Evolutionary conservation across 1,140 invertebrate species (phyloP).

Genomic region (Caenorhabditis brenneri): DNA sequence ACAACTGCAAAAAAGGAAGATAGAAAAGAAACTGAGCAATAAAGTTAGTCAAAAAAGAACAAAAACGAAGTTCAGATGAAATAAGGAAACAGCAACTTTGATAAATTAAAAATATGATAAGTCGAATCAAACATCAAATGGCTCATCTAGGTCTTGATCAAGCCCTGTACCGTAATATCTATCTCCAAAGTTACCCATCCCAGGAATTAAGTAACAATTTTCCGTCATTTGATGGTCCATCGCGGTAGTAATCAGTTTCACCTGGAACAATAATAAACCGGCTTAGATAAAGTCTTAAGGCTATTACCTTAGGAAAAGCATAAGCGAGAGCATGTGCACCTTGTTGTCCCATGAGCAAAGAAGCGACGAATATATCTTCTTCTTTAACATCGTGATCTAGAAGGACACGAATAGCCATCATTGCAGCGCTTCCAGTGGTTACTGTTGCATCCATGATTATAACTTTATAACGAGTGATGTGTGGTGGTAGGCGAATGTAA

Average conservation of each 20-base stretch:
- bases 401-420: slow-evolving; percentile 97
- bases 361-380: slow-evolving; percentile 89
- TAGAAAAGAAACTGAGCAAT: too few relatives aligned
- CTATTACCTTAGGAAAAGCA: slow-evolving; percentile 86
- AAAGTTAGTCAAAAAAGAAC: not conserved
- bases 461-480: slow-evolving; percentile 95
- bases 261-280: slow-evolving; percentile 36
- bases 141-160: slow-evolving; percentile 20
- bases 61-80: too few relatives aligned
- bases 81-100: not conserved
- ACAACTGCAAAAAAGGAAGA: not conserved
- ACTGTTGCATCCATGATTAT: slow-evolving; percentile 83
- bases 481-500: slow-evolving; percentile 91
- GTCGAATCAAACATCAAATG: slow-evolving; percentile 28
- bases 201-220: slow-evolving; percentile 94
- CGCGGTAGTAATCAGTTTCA: slow-evolving; percentile 85
- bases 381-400: slow-evolving; percentile 96
- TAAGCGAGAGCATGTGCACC: slow-evolving; percentile 97
- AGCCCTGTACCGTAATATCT: slow-evolving; percentile 83
- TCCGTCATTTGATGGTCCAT: slow-evolving; percentile 96
- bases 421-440: slow-evolving; percentile 85
- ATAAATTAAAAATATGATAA: slow-evolving; percentile 19
- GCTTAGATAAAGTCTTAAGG: not conserved
- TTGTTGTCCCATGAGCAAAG: slow-evolving; percentile 92
- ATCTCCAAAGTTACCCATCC: slow-evolving; percentile 97